Evolutionary conservation across 2,113 vertebrate species (phyloP).

Genomic region (Pyxicephalus adspersus): DNA sequence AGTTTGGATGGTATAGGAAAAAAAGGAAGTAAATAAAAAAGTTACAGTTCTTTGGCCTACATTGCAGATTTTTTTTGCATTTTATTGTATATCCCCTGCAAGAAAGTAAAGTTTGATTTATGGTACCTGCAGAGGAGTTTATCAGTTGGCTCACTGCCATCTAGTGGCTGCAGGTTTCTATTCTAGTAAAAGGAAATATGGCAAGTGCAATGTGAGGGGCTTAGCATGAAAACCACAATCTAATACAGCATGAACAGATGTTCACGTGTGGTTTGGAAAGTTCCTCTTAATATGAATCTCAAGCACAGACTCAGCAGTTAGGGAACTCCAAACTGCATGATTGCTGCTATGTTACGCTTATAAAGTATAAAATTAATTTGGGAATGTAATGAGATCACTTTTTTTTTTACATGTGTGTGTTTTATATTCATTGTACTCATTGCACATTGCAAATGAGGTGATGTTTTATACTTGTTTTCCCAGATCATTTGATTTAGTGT

Average conservation of each 20-base stretch:
- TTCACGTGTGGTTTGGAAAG: conserved; percentile 23
- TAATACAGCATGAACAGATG: conserved; percentile 43
- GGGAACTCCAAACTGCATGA: conserved; percentile 25
- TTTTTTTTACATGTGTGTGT: background rate
- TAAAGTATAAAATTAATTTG: conserved; percentile 31
- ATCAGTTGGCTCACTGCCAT: conserved; percentile 26
- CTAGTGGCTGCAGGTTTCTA: conserved; percentile 7
- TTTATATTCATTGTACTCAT: no score
- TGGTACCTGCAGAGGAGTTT: background rate
- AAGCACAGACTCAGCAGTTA: conserved; percentile 12
- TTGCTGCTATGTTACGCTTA: conserved; percentile 16
- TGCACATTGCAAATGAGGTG: no score
- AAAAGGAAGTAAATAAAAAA: no score
- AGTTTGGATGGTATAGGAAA: no score
- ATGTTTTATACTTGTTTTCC: no score
- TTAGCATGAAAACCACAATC: conserved; percentile 33
- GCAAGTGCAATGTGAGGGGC: background rate
- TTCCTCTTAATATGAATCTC: conserved; percentile 32
- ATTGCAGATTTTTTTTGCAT: conserved; percentile 25
- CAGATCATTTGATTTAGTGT: no score
- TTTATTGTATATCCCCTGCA: background rate
- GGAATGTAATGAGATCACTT: conserved; percentile 15
- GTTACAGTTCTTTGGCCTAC: no score
- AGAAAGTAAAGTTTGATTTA: conserved; percentile 1
- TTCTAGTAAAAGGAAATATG: background rate